These are phyloP conservation scores for Miniopterus natalensis DNA, from an alignment of 2,113 vertebrate genomes.

Conservation along the genomic window DNA sequence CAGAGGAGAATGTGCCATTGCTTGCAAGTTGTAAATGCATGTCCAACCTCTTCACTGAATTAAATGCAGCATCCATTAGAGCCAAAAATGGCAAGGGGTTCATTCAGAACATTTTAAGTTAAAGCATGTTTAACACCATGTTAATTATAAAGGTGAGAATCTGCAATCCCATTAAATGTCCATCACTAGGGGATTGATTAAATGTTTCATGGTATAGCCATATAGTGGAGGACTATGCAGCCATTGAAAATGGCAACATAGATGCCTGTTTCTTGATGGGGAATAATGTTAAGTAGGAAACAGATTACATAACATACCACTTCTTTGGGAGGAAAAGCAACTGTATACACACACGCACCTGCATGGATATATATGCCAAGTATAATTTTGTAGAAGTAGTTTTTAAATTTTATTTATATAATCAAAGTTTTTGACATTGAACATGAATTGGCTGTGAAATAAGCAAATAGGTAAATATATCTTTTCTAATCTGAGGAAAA, in stretches of 20 bases:
- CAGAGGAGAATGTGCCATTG: background rate
- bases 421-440: background rate
- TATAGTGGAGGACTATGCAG: background rate
- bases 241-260: background rate
- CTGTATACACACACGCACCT: background rate
- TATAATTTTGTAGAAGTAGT: background rate
- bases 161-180: background rate
- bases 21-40: background rate
- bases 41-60: background rate
- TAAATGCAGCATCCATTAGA: background rate
- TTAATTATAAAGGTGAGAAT: background rate
- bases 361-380: background rate
- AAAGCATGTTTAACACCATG: background rate
- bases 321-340: background rate
- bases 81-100: background rate
- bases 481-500: conserved; percentile 13
- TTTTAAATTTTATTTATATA: background rate
- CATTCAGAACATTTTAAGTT: background rate
- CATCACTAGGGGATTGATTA: background rate
- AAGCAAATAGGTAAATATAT: background rate
- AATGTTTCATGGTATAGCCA: background rate
- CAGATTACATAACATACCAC: background rate
- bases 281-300: conserved; percentile 6
- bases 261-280: background rate
- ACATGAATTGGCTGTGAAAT: background rate